These are phyloP conservation scores for Hippoglossus stenolepis DNA, from an alignment of 2,113 vertebrate genomes.

Conservation along the genomic window DNA sequence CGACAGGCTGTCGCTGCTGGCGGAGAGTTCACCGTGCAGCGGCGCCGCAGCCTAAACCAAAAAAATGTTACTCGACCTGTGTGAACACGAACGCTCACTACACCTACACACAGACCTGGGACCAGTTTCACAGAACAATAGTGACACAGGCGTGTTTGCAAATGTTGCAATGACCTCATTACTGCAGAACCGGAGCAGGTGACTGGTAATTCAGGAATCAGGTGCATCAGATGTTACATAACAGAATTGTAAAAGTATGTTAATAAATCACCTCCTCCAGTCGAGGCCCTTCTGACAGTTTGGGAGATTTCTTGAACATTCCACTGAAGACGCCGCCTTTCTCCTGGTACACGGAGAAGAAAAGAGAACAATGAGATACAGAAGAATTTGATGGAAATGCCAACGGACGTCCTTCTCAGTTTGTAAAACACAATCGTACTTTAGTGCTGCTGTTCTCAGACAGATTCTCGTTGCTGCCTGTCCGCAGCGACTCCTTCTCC, in stretches of 20 bases:
- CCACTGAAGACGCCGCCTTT: conserved; percentile 52
- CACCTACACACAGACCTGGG: too few relatives aligned
- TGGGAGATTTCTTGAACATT: conserved; percentile 61
- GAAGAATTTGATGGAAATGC: too few relatives aligned
- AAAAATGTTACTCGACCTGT: conserved; percentile 17
- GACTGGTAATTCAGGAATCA: background rate
- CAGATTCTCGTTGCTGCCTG: conserved; percentile 27
- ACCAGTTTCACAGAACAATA: background rate
- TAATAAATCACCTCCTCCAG: conserved; percentile 30
- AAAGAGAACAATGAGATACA: background rate
- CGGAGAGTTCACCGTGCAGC: conserved; percentile 22
- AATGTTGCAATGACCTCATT: background rate
- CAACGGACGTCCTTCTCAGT: background rate
- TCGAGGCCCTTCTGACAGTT: conserved; percentile 22
- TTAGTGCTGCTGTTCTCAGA: conserved; percentile 33
- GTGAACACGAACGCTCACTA: background rate
- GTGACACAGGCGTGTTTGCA: background rate
- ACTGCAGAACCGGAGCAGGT: too few relatives aligned
- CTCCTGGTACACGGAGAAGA: conserved; percentile 20
- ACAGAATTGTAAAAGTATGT: background rate
- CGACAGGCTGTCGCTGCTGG: conserved; percentile 44
- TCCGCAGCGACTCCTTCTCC: conserved; percentile 30
- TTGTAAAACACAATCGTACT: conserved; percentile 4
- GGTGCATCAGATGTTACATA: background rate
- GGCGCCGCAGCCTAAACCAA: conserved; percentile 30